These are phyloP conservation scores for Carassius gibelio DNA, from an alignment of 2,113 vertebrate species.

Conservation along the genomic window DNA sequence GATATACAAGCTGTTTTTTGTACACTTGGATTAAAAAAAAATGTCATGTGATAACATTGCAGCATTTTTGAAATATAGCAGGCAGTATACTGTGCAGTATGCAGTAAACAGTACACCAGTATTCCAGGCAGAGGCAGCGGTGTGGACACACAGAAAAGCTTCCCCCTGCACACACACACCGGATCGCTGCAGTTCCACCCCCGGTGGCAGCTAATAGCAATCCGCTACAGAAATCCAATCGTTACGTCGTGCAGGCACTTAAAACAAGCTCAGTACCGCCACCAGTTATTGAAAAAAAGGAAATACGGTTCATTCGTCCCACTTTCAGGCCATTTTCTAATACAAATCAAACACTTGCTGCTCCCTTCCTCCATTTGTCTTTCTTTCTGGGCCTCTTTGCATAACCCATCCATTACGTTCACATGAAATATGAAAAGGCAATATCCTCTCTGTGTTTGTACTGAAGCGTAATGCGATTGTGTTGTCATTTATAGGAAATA, in stretches of 20 bases:
- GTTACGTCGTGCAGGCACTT: slow-evolving; percentile 72
- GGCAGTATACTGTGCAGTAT: neutral
- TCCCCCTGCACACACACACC: slow-evolving; percentile 54
- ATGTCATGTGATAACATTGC: neutral
- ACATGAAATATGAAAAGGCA: slow-evolving; percentile 90
- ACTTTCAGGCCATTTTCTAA: slow-evolving; percentile 75
- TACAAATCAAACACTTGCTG: slow-evolving; percentile 78
- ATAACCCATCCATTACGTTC: slow-evolving; percentile 83
- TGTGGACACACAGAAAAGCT: slow-evolving; percentile 58
- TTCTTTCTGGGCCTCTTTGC: slow-evolving; percentile 78
- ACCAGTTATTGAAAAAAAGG: slow-evolving; percentile 70
- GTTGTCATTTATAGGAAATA: slow-evolving; percentile 99
- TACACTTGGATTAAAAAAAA: neutral
- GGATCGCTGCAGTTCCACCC: slow-evolving; percentile 61
- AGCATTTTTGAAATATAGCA: neutral
- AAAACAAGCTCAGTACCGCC: slow-evolving; percentile 70
- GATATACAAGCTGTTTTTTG: neutral
- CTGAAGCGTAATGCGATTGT: slow-evolving; percentile 94
- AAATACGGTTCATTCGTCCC: slow-evolving; percentile 52
- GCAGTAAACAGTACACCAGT: neutral
- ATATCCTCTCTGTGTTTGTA: slow-evolving; percentile 90
- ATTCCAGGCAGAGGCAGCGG: neutral
- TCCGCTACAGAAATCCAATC: slow-evolving; percentile 78
- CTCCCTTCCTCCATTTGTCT: slow-evolving; percentile 78
- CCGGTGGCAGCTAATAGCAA: slow-evolving; percentile 73